phyloP scores from a whole-genome alignment of 2,113 vertebrate genomes.

The Scalopus aquaticus region DNA sequence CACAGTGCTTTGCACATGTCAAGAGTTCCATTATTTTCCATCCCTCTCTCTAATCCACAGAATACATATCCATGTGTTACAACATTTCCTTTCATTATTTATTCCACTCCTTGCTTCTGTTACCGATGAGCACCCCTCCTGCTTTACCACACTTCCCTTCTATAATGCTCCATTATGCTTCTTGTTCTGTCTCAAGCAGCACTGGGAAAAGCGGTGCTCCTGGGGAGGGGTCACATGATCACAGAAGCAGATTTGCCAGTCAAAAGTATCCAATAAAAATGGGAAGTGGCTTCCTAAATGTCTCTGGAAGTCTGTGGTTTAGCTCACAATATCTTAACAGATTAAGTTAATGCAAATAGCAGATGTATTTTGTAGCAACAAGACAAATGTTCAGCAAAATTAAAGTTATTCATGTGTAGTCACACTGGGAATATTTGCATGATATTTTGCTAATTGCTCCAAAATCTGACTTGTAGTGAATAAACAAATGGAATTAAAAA shows the following conservation, averaged over 20 bases:
- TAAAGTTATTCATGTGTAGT: conserved; percentile 85
- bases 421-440: conserved; percentile 89
- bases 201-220: conserved; percentile 42
- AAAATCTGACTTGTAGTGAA: conserved; percentile 84
- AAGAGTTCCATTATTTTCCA: not conserved
- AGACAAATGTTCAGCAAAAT: conserved; percentile 85
- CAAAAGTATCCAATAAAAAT: conserved; percentile 82
- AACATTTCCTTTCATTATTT: conserved; percentile 31
- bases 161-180: not conserved
- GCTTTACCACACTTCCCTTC: not conserved
- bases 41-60: not conserved
- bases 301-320: conserved; percentile 83
- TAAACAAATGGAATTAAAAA: conserved; percentile 80
- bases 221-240: conserved; percentile 53
- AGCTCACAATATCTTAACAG: conserved; percentile 84
- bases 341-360: conserved; percentile 86
- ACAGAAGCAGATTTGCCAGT: conserved; percentile 62
- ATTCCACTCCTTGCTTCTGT: conserved; percentile 10
- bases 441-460: conserved; percentile 88
- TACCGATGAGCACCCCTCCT: conserved; percentile 33
- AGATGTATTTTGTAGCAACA: conserved; percentile 83
- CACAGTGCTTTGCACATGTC: not conserved
- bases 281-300: conserved; percentile 83
- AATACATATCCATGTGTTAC: not conserved
- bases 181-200: conserved; percentile 42